Percentiles rank a stretch among this genome's conserved stretches.
These are phyloP conservation scores for Atta colombica DNA, from an alignment of 1,140 invertebrate species.

Conservation along the genomic window DNA sequence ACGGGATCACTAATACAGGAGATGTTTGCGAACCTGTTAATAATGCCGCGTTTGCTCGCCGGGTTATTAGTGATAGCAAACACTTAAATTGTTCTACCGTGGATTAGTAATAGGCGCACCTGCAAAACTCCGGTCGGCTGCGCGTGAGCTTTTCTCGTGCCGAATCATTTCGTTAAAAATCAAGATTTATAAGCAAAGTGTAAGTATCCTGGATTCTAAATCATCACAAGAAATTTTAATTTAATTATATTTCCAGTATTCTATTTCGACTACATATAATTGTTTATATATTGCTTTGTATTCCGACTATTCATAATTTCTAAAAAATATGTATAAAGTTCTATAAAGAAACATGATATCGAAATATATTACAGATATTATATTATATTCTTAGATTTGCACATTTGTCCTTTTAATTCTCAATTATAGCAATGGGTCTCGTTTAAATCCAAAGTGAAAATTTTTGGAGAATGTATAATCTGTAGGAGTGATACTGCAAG, in stretches of 20 bases:
- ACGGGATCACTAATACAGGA: slow-evolving; percentile 83
- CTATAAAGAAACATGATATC: background rate
- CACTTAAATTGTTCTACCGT: slow-evolving; percentile 83
- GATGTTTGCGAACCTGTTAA: slow-evolving; percentile 85
- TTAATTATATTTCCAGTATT: background rate
- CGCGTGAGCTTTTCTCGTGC: slow-evolving; percentile 60
- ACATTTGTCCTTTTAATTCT: background rate
- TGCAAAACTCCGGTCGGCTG: slow-evolving; percentile 64
- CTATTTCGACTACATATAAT: background rate
- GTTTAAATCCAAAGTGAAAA: too few relatives aligned
- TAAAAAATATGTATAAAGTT: background rate
- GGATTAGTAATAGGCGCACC: slow-evolving; percentile 79
- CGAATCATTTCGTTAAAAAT: slow-evolving; percentile 23
- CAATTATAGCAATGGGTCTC: too few relatives aligned
- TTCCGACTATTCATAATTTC: background rate
- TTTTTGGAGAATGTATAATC: too few relatives aligned
- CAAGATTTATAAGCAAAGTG: background rate
- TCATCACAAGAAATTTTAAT: background rate
- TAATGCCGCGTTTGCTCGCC: slow-evolving; percentile 83
- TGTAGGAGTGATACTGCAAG: too few relatives aligned
- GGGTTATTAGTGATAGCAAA: slow-evolving; percentile 84
- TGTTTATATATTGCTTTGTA: background rate
- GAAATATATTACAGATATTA: background rate
- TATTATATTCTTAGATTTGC: background rate
- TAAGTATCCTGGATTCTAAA: background rate